Conservation (phyloP, 2,113 vertebrate species). For the Motacilla alba region DNA sequence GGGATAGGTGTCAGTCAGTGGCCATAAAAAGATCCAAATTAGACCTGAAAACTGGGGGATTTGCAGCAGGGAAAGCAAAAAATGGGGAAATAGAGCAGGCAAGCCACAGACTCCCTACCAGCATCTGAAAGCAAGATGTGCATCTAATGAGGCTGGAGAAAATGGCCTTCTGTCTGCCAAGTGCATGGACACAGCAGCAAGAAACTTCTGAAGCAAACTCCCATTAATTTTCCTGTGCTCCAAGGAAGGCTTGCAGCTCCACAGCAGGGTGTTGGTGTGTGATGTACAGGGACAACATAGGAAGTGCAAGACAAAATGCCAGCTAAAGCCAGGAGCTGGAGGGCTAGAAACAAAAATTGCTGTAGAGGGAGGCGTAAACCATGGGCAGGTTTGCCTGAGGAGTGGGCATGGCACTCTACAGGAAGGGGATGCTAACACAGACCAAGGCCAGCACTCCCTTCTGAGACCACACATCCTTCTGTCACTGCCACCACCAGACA, state of each 20-base stretch:
- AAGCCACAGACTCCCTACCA: not conserved
- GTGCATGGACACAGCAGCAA: not conserved
- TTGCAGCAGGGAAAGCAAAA: not conserved
- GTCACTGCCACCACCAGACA: not conserved
- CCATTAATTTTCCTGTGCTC: not conserved
- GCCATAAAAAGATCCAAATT: not conserved
- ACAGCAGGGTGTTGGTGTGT: too few species aligned
- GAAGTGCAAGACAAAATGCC: not conserved
- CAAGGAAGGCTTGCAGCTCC: not conserved
- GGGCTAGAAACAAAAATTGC: not conserved
- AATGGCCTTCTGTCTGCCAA: not conserved
- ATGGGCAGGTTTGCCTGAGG: not conserved
- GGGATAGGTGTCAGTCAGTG: not conserved
- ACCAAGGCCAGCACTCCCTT: not conserved
- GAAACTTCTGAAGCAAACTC: not conserved
- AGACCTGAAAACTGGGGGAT: not conserved
- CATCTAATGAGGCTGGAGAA: not conserved
- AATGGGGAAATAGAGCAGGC: not conserved
- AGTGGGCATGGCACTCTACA: fast-evolving
- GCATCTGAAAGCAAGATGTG: not conserved
- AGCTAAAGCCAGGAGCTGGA: not conserved
- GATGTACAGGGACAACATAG: not conserved
- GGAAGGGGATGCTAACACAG: not conserved
- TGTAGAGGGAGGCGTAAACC: too few species aligned
- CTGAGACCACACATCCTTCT: not conserved